phyloP scores from a whole-genome alignment of 2,797 vertebrate genomes.

The Phyllotis vaccarum region DNA sequence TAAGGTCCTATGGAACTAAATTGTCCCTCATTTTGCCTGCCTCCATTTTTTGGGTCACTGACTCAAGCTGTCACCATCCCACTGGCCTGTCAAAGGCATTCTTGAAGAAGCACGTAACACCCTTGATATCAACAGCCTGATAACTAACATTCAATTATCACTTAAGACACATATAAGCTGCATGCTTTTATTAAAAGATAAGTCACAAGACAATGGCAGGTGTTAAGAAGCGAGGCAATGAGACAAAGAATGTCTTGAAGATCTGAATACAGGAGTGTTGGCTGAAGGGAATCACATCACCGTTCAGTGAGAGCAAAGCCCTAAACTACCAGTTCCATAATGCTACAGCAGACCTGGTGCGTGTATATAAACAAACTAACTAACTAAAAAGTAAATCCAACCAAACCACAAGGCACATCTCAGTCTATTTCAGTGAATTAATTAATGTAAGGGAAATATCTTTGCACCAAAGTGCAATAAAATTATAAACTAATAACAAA shows the following conservation, averaged over 20 bases:
- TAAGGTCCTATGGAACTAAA: not conserved
- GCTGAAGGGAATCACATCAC: not conserved
- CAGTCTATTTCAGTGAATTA: conserved; percentile 52
- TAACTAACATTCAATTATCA: not conserved
- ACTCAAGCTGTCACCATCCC: not conserved
- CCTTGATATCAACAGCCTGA: not conserved
- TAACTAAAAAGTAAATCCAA: not conserved
- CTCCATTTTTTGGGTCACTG: not conserved
- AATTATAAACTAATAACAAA: conserved; percentile 61
- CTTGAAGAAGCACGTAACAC: not conserved
- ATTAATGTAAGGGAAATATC: conserved; percentile 4
- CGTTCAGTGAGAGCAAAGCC: not conserved
- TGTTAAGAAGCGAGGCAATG: not conserved
- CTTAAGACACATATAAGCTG: conserved; percentile 5
- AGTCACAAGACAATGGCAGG: not conserved
- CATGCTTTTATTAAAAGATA: conserved; percentile 8
- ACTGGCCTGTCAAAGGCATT: not conserved
- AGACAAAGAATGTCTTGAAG: not conserved
- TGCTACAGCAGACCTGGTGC: not conserved
- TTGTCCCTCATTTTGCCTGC: not conserved
- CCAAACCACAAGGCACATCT: not conserved
- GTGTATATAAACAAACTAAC: not conserved
- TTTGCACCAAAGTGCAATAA: conserved; percentile 19
- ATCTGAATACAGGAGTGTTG: not conserved
- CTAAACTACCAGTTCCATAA: not conserved